Evolutionary conservation across 1,140 invertebrate species (phyloP), one percentile per base, ranked within the genome.

Genomic region (Heliothis virescens): DNA sequence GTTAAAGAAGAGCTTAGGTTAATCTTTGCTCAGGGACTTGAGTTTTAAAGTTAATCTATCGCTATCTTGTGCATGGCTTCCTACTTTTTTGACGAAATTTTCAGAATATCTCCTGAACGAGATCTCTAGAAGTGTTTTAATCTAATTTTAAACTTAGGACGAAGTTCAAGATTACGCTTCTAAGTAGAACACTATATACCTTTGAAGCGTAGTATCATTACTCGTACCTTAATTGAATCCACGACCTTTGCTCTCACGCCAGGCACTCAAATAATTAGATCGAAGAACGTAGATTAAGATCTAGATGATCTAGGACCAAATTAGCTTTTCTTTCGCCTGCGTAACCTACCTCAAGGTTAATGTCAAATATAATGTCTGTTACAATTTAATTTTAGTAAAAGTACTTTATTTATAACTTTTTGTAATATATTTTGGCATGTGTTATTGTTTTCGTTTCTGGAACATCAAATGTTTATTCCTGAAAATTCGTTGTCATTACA

Each of bases 191-290:
- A 72, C 5, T 18, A 34, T 15, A 26, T 41, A 72, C 21, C 21
- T 11, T 55, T 41, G 2, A 41, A 57, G 34, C 15, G 26, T 34
- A 12, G 2, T n/a, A 72, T 55, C 69, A 41, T 72, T 41, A 34
- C 11, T 57, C 26, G 29, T 13, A 41, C 53, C 26, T 72, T 67
- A 67, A 48, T 72, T 72, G 53, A 57, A 72, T 41, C 29, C n/a
- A 53, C 26, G 69, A 72, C 69, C 69, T 72, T 72, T 72, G 69
- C 21, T 57, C 48, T 29, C 15, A 52, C 26, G 13, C 18, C 21
- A 55, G 69, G 50, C 29, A 41, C 16, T 72, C 52, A 15, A 34
- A 41, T 29, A 57, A 72, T 72, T 72, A 72, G 69, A 72, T 72
- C 52, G 15, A 57, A 55, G 53, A 55, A 55, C 16, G 15, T 41